A percentile compares a stretch with the other conserved stretches of the same genome.
These are phyloP conservation scores for Hirtodrosophila confusa DNA, from an alignment of 2,888 invertebrate species.

Conservation along the genomic window DNA sequence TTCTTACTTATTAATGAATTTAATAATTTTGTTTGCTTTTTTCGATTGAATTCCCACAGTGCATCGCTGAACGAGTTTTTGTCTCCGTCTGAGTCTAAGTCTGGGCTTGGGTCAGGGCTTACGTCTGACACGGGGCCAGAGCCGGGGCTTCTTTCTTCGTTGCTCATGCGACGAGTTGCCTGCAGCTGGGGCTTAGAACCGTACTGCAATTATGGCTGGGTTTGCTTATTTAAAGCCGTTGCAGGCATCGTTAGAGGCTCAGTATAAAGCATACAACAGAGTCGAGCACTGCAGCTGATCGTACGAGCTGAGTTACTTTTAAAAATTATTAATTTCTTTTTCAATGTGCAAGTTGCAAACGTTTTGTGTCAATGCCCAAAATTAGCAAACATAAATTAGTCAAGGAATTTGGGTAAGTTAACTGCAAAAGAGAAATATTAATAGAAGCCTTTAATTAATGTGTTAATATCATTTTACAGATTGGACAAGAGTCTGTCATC, in stretches of 20 bases:
- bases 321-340: slow-evolving; percentile 35
- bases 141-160: slow-evolving; percentile 42
- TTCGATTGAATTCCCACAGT: no score
- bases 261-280: slow-evolving; percentile 74
- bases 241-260: slow-evolving; percentile 62
- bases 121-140: slow-evolving; percentile 16
- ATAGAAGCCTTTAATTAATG: neutral
- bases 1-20: no score
- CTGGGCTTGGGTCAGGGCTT: slow-evolving; percentile 15
- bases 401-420: slow-evolving; percentile 62
- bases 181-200: slow-evolving; percentile 50
- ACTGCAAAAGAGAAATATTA: neutral
- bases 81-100: slow-evolving; percentile 34
- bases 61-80: slow-evolving; percentile 56
- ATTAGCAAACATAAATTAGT: slow-evolving; percentile 74
- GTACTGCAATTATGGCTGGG: slow-evolving; percentile 31
- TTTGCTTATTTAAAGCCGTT: slow-evolving; percentile 75
- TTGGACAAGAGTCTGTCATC: slow-evolving; percentile 82
- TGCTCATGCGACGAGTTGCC: slow-evolving; percentile 51
- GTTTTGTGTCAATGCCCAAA: slow-evolving; percentile 84
- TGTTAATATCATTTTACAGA: slow-evolving; percentile 49
- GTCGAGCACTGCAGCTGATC: slow-evolving; percentile 47
- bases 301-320: slow-evolving; percentile 20
- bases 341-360: slow-evolving; percentile 69
- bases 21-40: no score